Percentiles rank a stretch among this genome's conserved stretches.
These are phyloP conservation scores for Haliclystus octoradiatus DNA, from an alignment of 30 jellyfish, hydroid and myxozoan genomes.

Conservation along the genomic window DNA sequence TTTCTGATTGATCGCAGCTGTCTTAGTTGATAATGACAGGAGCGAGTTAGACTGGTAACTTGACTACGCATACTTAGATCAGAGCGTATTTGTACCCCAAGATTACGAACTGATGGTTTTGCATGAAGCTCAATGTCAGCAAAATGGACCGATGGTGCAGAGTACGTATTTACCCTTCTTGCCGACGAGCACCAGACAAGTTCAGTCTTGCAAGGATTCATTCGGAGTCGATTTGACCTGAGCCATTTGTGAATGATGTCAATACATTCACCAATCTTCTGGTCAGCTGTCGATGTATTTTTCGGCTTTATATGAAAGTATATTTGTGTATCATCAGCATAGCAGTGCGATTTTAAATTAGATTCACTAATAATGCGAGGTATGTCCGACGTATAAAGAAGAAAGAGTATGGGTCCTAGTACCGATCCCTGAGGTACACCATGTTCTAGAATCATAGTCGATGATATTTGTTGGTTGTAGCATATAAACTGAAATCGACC, in stretches of 20 bases:
- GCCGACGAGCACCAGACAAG: background rate
- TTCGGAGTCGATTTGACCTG: background rate
- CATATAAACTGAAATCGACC: background rate
- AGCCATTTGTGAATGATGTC: background rate
- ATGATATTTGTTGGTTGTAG: background rate
- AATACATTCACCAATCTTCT: background rate
- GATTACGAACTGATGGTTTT: background rate
- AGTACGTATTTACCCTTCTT: background rate
- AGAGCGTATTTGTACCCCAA: background rate
- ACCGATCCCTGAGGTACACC: background rate
- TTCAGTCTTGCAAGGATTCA: background rate
- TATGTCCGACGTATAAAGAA: background rate
- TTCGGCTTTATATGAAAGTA: background rate
- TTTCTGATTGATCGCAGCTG: background rate
- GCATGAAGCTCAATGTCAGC: background rate
- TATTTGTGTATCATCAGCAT: background rate
- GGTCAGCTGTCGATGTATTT: background rate
- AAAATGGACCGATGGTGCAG: background rate
- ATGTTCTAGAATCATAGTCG: background rate
- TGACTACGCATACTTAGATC: background rate
- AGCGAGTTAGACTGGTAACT: background rate
- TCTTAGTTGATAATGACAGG: background rate
- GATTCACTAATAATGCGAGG: background rate
- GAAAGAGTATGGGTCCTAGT: background rate
- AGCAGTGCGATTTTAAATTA: background rate